phyloP scores from a whole-genome alignment of 2,113 vertebrate species.

The Hemibagrus wyckioides region DNA sequence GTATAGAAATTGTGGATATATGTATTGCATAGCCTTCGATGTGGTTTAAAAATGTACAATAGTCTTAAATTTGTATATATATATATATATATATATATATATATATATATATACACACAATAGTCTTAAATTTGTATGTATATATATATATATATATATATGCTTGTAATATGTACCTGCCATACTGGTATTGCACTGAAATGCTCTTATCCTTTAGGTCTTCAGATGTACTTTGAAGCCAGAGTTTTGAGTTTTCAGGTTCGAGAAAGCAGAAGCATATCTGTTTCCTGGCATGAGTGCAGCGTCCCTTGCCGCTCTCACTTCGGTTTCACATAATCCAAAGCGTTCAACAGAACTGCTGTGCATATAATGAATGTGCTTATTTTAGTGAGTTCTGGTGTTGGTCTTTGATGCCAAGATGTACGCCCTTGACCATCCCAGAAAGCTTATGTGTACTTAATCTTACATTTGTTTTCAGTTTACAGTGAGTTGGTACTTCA shows the following conservation, averaged over 20 bases:
- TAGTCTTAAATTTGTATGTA: too few species aligned
- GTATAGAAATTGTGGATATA: constrained; percentile 54
- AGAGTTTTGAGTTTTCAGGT: constrained; percentile 27
- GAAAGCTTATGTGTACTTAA: constrained; percentile 14
- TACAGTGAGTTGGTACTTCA: constrained; percentile 30
- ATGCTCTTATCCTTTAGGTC: constrained; percentile 45
- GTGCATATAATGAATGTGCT: constrained; percentile 55
- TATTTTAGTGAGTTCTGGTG: constrained; percentile 36
- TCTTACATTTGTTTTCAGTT: background rate
- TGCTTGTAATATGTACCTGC: constrained; percentile 37
- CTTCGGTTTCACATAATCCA: constrained; percentile 59
- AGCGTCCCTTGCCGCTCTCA: background rate
- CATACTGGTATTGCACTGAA: constrained; percentile 65
- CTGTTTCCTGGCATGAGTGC: constrained; percentile 31
- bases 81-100: constrained; percentile 27
- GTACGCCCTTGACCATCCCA: constrained; percentile 32
- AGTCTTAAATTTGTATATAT: constrained; percentile 39
- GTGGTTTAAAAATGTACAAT: constrained; percentile 51
- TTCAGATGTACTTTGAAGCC: constrained; percentile 37
- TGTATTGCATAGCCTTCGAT: constrained; percentile 60
- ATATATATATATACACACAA: constrained; percentile 23
- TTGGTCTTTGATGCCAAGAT: background rate
- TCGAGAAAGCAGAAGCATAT: constrained; percentile 28
- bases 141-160: constrained; percentile 35
- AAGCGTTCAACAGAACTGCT: constrained; percentile 54